These are phyloP conservation scores for Chloroclystis v-ata DNA, from an alignment of 2,888 invertebrate genomes.

Conservation along the genomic window DNA sequence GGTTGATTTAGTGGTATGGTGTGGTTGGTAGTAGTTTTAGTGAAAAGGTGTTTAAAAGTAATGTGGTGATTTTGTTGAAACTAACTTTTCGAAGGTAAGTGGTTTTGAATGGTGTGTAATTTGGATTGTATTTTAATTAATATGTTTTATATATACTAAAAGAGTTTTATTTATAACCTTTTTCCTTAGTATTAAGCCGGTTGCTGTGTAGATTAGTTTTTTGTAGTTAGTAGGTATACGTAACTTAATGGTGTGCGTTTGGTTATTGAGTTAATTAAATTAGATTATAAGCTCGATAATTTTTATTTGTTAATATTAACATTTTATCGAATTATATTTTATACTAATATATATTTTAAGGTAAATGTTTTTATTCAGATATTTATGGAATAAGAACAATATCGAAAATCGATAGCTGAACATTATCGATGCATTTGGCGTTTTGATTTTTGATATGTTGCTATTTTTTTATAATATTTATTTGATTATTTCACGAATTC, in stretches of 20 bases:
- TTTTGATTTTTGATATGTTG: too few relatives aligned
- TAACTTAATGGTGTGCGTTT: constrained; percentile 2
- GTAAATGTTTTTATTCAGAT: too few relatives aligned
- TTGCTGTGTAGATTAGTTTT: constrained; percentile 17
- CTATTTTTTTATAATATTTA: too few relatives aligned
- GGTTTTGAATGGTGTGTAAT: constrained; percentile 8
- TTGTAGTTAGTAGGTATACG: constrained; percentile 5
- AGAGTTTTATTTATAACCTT: constrained; percentile 29
- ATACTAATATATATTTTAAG: too few relatives aligned
- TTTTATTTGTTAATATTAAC: too few relatives aligned
- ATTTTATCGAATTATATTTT: too few relatives aligned
- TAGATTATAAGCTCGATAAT: not conserved
- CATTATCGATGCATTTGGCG: too few relatives aligned
- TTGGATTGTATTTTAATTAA: constrained; percentile 23
- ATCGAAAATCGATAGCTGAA: too few relatives aligned
- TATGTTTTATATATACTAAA: constrained; percentile 17
- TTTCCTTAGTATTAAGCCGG: constrained; percentile 27
- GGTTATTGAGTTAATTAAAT: constrained; percentile 10
- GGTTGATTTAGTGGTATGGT: constrained; percentile 8
- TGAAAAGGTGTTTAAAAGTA: not conserved
- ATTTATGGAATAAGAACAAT: too few relatives aligned
- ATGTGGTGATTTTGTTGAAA: not conserved
- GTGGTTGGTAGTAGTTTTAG: constrained; percentile 5
- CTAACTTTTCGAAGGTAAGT: constrained; percentile 18
- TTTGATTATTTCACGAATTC: too few relatives aligned